Percentiles rank a stretch among this genome's conserved stretches.
Conservation (phyloP, 1,140 invertebrate genomes). For the Calephelis nemesis region DNA sequence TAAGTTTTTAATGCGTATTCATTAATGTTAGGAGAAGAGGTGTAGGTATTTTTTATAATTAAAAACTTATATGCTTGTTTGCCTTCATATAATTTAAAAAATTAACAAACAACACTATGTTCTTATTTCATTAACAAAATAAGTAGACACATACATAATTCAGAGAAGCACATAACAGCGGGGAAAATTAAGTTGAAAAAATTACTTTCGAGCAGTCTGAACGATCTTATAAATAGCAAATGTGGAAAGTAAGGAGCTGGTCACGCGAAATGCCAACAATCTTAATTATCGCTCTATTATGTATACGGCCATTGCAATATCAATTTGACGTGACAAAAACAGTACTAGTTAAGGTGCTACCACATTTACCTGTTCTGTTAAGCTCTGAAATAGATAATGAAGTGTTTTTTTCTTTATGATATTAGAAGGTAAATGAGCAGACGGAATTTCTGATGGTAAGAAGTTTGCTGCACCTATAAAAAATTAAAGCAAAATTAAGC, state of each 20-base stretch:
- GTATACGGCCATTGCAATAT: conserved; percentile 34
- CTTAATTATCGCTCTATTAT: conserved; percentile 48
- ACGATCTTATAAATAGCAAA: conserved; percentile 49
- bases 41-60: too few species aligned
- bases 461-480: too few species aligned
- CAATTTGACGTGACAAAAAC: conserved; percentile 18
- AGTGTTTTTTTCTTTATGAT: too few species aligned
- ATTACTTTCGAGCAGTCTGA: conserved; percentile 48
- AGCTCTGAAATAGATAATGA: too few species aligned
- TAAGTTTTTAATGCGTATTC: too few species aligned
- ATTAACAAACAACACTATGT: too few species aligned
- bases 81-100: too few species aligned
- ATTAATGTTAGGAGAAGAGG: too few species aligned
- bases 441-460: too few species aligned
- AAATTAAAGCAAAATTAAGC: too few species aligned
- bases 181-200: conserved; percentile 55
- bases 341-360: background rate
- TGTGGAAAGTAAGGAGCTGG: conserved; percentile 52
- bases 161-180: conserved; percentile 46
- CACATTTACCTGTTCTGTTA: background rate
- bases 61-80: too few species aligned
- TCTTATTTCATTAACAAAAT: conserved; percentile 20
- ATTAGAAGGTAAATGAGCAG: too few species aligned
- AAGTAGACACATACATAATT: conserved; percentile 45
- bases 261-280: conserved; percentile 47